Conservation (phyloP, 1,140 invertebrate species). For the Aphis gossypii region DNA sequence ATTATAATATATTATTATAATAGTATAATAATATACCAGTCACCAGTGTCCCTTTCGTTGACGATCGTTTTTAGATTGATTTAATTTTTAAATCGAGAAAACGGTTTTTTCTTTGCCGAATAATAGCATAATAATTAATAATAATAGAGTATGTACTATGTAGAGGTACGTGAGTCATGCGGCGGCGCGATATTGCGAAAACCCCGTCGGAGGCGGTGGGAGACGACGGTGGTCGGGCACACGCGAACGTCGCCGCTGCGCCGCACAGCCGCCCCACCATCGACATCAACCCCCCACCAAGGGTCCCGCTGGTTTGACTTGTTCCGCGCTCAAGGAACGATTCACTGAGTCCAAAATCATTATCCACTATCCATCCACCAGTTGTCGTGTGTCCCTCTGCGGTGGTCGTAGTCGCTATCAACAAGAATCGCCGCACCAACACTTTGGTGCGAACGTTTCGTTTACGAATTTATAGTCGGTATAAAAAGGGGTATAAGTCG, state of each 20-base stretch:
- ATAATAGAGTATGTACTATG: neutral
- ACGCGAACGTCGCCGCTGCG: neutral
- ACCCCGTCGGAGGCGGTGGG: neutral
- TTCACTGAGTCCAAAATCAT: conserved; percentile 36
- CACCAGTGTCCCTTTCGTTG: neutral
- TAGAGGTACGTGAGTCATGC: neutral
- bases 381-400: conserved; percentile 37
- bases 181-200: conserved; percentile 29
- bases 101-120: neutral
- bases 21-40: neutral
- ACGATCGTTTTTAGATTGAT: neutral
- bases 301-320: neutral
- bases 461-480: neutral
- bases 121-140: neutral
- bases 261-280: neutral
- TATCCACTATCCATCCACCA: conserved; percentile 38
- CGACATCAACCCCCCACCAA: neutral
- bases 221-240: conserved; percentile 6
- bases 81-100: neutral
- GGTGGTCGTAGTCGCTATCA: neutral
- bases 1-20: neutral
- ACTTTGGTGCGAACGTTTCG: neutral
- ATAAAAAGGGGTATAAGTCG: neutral
- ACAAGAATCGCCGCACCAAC: neutral
- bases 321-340: conserved; percentile 20